Evolutionary conservation across 2,797 vertebrate species (phyloP).

Genomic region (Pseudotriccus pelzelni): DNA sequence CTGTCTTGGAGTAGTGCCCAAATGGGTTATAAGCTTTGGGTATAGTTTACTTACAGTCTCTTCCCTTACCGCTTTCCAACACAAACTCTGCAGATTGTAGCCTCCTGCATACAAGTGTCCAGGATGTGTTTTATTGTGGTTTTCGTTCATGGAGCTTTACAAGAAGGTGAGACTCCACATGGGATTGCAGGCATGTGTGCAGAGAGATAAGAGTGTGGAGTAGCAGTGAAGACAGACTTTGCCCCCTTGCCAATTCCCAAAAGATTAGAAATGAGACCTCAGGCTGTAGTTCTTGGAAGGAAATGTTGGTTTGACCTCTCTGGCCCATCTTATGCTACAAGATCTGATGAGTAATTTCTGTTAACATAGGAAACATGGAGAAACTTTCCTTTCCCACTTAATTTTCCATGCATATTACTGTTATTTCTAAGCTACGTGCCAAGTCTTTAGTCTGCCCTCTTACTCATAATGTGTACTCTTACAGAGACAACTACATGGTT

Average conservation of each 20-base stretch:
- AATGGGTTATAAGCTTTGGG: background rate
- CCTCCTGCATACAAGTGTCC: background rate
- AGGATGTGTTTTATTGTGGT: background rate
- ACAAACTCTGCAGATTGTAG: background rate
- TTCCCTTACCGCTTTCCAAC: background rate
- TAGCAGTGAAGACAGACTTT: background rate
- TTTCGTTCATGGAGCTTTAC: background rate
- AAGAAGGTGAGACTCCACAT: background rate
- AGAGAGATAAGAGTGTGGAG: background rate
- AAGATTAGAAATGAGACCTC: background rate
- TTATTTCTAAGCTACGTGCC: background rate
- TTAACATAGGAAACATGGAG: background rate
- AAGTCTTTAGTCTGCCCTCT: background rate
- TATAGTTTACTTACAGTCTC: background rate
- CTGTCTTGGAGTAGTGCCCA: background rate
- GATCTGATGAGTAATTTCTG: background rate
- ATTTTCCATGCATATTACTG: background rate
- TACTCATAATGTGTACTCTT: background rate
- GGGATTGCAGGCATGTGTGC: background rate
- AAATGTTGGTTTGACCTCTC: background rate
- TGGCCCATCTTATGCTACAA: background rate
- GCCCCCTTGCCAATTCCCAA: background rate
- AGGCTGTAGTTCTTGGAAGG: background rate
- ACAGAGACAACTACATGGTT: background rate
- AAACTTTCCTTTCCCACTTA: background rate